Evolutionary conservation across 1,140 invertebrate species (phyloP), one percentile per base, ranked within the genome.

Genomic region (Philotrypesis tridentata): DNA sequence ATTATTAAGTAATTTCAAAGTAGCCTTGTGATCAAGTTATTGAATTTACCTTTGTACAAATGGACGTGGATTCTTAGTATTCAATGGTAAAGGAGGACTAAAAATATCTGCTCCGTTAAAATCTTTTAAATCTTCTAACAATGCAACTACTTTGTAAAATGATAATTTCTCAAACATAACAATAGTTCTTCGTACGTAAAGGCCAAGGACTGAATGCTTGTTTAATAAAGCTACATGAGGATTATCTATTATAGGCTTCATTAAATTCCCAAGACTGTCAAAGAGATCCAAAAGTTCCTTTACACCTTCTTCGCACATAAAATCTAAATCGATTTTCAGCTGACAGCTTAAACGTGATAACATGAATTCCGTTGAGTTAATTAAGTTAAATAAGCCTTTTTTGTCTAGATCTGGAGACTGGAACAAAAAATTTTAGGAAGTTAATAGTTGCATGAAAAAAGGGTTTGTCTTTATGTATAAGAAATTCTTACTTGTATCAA

Each of bases 141-240:
- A 91, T 33, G 92, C 91, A 74, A 95, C 94, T 31, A 97, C 93
- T 92, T 97, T 95, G 40, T 95, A 95, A 91, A 98, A 97, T 31
- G 95, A 94, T 61, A 97, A 90, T 88, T 96, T 96, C 86, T 97
- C 96, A 89, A 97, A 95, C 77, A 95, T 94, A 2, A 97, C 90
- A 77, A 96, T 93, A 87, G 97, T 95, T 86, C 96, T 92, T 83
- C 97, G 93, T 78, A 97, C 92, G 90, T 97, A 97, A 80, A 97
- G 88, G 29, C 95, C 95, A 91, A 92, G 89, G 89, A 94, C 91
- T 23, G 92, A 93, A 87, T 91, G 93, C 84, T 92, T 92, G 80
- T 91, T 92, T 21, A 93, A 86, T 43, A 84, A 80, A 25, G 87
- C 40, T 14, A 85, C 82, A 27, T 88, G 86, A 9, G 88, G 77